Evolutionary conservation across 2,888 invertebrate genomes (phyloP), one percentile per base, ranked within the genome.

Genomic region (Exephanes ischioxanthus): DNA sequence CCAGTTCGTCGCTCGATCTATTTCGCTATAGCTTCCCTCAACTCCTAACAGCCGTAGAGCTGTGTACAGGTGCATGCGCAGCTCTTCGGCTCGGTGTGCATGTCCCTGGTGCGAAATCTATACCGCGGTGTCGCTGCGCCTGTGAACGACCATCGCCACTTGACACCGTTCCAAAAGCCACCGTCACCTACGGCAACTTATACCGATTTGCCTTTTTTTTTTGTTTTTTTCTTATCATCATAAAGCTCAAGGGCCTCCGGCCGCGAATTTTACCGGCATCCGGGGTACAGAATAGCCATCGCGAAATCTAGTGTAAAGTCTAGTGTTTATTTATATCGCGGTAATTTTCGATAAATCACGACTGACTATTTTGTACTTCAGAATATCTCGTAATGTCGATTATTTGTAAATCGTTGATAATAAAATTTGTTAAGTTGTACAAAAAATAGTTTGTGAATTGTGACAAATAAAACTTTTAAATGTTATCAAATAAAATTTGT

Each of bases 101-200:
- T 66, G 33, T 26, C 53, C 51, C 51, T 33, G 61, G 45, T 11
- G 48, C 55, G 58, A 83, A 78, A 75, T 37, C 61, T 75, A 80
- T 76, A 61, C 70, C 26, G 58, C 14, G 72, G 53, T 80, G 58
- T 51, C 37, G 84, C 71, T 66, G 66, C 63, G 22, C 63, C 53
- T 76, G 41, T 41, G 70, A 87, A 86, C 80, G 73, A 78, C 48
- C 83, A 81, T 73, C 80, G 78, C 79, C 85, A 85, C 86, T 85
- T 87, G 86, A 87, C 83, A 85, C 76, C 79, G 80, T 86, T 87
- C 84, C 83, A 86, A 80, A 84, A 84, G 81, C 79, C 83, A 73
- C 79, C 61, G 80, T 86, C 72, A 85, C 80, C 77, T 63, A 67
- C 58, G 26, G 37, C n/a, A 48, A 72, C 63, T 30, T 75, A 58